Evolutionary conservation across 2,888 invertebrate genomes (phyloP).

Genomic region (Apocheima hispidaria): DNA sequence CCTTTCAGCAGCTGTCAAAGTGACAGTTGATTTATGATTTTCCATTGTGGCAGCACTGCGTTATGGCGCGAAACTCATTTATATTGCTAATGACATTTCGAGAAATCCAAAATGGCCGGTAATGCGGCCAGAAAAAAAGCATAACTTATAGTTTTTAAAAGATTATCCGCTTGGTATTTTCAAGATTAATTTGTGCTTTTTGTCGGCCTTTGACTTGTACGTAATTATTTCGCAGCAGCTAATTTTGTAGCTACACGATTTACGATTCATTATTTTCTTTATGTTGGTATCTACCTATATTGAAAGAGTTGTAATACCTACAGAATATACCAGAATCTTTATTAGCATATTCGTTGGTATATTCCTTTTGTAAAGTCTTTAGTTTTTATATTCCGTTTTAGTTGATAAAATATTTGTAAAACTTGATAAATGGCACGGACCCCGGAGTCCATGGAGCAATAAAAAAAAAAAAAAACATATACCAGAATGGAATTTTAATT

Average conservation of each 20-base stretch:
- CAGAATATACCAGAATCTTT: background rate
- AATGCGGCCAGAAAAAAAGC: slow-evolving; percentile 60
- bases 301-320: slow-evolving; percentile 21
- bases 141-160: slow-evolving; percentile 56
- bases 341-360: no score
- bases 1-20: slow-evolving; percentile 82
- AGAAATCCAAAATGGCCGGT: slow-evolving; percentile 75
- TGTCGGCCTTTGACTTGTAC: slow-evolving; percentile 53
- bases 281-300: slow-evolving; percentile 25
- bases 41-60: slow-evolving; percentile 79
- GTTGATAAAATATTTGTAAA: no score
- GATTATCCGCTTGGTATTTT: slow-evolving; percentile 55
- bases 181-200: slow-evolving; percentile 60
- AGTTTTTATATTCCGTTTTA: background rate
- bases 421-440: no score
- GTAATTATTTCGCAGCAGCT: slow-evolving; percentile 41
- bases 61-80: slow-evolving; percentile 83
- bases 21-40: slow-evolving; percentile 83
- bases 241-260: slow-evolving; percentile 37
- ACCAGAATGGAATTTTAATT: no score
- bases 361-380: no score
- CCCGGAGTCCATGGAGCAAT: no score
- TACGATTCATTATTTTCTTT: slow-evolving; percentile 28
- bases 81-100: slow-evolving; percentile 79
- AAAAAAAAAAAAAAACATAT: no score